Percentiles rank a stretch among this genome's conserved stretches.
phyloP scores from a whole-genome alignment of 2,888 invertebrate species.

The Pyralis farinalis region DNA sequence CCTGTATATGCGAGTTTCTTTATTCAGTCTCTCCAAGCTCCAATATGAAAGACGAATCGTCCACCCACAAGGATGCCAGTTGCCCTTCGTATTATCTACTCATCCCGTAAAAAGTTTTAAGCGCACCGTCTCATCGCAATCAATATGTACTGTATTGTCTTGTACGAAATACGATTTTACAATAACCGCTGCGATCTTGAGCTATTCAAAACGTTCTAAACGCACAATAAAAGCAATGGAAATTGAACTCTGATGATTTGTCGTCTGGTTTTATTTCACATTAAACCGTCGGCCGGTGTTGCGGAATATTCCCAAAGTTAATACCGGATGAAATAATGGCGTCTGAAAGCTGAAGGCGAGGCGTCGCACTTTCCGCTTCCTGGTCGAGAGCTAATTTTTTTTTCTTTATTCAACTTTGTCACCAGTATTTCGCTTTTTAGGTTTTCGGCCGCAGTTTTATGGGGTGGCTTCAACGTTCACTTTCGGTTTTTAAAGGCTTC shows the following conservation, averaged over 20 bases:
- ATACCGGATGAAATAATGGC: slow-evolving; percentile 60
- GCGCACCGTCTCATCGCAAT: slow-evolving; percentile 29
- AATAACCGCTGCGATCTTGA: slow-evolving; percentile 15
- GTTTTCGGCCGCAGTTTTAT: slow-evolving; percentile 32
- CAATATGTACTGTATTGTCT: slow-evolving; percentile 45
- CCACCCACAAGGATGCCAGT: slow-evolving; percentile 43
- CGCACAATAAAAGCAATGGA: slow-evolving; percentile 33
- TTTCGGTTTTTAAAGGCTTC: slow-evolving; percentile 32
- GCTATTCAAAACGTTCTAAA: slow-evolving; percentile 28
- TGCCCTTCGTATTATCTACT: slow-evolving; percentile 24
- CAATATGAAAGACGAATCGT: slow-evolving; percentile 56
- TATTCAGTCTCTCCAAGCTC: slow-evolving; percentile 42
- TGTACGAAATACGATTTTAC: slow-evolving; percentile 33
- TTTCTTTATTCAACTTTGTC: slow-evolving; percentile 44
- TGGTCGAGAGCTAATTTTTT: slow-evolving; percentile 46
- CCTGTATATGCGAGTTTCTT: slow-evolving; percentile 31
- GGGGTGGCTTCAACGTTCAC: slow-evolving; percentile 14
- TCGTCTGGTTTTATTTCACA: slow-evolving; percentile 36
- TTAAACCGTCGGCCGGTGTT: slow-evolving; percentile 32
- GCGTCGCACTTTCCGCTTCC: slow-evolving; percentile 55
- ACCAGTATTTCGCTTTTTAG: slow-evolving; percentile 35
- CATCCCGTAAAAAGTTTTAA: slow-evolving; percentile 33
- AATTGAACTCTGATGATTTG: slow-evolving; percentile 47
- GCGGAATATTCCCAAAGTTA: slow-evolving; percentile 40
- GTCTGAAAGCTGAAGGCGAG: slow-evolving; percentile 61